Base-by-base conservation (phyloP, 2,113 vertebrate genomes). In the Dascyllus trimaculatus region DNA sequence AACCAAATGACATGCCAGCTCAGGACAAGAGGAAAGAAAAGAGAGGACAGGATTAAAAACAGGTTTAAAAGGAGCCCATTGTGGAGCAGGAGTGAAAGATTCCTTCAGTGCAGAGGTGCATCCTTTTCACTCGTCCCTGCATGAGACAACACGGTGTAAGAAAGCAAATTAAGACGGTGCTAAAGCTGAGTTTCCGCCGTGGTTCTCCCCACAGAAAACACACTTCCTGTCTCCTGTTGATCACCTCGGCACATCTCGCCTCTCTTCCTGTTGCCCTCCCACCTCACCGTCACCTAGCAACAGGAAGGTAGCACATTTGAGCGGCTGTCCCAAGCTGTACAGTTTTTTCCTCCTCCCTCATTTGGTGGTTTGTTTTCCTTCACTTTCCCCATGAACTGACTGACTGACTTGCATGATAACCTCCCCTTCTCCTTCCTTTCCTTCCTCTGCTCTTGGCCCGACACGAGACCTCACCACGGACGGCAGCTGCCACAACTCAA, bases 171-270 rank as follows among this genome's bases (percentile, higher is more conserved):
- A 43, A 80, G 61, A 35, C 53, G 1, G 35, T 46, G 67, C 64
- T 68, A 4, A 46, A 48, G 66, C 40, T 53, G 17, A 79, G 73
- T 86, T 94, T 95, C 88, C 67, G 88, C 26, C 75, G 82, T 53
- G 73, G 89, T 87, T 89, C 87, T 89, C 88, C 89, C 88, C 89
- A 61, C 79, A 91, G 79, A 88, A 85, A 87, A 88, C 84, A 81
- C 75, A 84, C 91, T 95, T 95, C 95, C 95, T 95, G 94, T 86
- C 92, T 86, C 76, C 85, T 93, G 93, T 91, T 92, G 92, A 95
- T 94, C 93, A 93, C 91, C 85, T 93, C 80, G 43, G 85, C 89
- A 89, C 88, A 89, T 84, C 91, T 93, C 88, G 76, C 73, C 72
- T 89, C 85, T 90, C 93, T 94, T 95, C 94, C 95, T 95, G 94